Percentiles rank a stretch among this genome's conserved stretches.
Evolutionary conservation across 2,888 invertebrate genomes (phyloP).

Genomic region (Meliscaeva auricollis): DNA sequence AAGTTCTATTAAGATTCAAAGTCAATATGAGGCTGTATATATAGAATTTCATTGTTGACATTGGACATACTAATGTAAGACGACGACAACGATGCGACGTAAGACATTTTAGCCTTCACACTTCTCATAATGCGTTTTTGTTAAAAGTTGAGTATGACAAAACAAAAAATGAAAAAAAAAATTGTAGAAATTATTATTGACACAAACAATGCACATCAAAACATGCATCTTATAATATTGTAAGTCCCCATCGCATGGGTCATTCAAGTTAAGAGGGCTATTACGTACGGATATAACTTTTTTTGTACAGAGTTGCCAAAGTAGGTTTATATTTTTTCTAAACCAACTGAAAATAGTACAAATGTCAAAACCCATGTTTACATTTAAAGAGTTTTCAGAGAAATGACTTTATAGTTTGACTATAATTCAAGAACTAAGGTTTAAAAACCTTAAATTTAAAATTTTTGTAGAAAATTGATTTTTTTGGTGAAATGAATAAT

Average conservation of each 20-base stretch:
- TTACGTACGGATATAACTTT: background rate
- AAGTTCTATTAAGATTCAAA: conserved; percentile 39
- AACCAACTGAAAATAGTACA: no score
- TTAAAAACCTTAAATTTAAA: no score
- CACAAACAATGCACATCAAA: conserved; percentile 21
- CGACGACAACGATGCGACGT: background rate
- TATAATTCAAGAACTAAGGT: no score
- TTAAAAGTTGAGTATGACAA: background rate
- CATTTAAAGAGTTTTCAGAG: no score
- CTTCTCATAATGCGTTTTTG: conserved; percentile 32
- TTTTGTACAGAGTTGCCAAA: background rate
- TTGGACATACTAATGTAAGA: conserved; percentile 21
- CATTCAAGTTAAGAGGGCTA: conserved; percentile 8
- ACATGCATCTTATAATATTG: conserved; percentile 5
- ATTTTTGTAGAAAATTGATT: no score
- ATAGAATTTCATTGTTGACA: conserved; percentile 24
- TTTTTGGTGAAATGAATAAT: no score
- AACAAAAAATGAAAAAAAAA: background rate
- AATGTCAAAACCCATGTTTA: no score
- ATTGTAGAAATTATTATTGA: conserved; percentile 2
- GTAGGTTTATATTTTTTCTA: background rate
- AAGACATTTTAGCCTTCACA: conserved; percentile 8
- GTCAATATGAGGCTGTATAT: conserved; percentile 25
- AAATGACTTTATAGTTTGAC: no score
- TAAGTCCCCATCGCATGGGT: conserved; percentile 13